Conservation (phyloP, 2,888 invertebrate genomes). For the Torymus tubicola region DNA sequence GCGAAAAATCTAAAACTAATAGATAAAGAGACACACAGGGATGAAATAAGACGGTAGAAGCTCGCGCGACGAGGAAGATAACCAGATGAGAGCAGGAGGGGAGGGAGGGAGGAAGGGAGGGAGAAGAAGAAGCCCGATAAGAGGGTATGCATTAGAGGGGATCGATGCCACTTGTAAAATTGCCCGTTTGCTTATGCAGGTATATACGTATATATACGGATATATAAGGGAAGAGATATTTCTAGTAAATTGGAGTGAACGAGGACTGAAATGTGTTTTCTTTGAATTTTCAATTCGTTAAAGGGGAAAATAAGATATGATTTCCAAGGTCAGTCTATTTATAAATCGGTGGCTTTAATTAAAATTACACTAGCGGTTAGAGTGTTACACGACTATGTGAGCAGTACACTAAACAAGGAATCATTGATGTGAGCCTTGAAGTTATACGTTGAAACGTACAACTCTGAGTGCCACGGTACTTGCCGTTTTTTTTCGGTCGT, state of each 20-base stretch:
- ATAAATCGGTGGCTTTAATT: too few relatives aligned
- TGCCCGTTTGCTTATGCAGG: slow-evolving; percentile 15
- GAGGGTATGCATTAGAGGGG: slow-evolving; percentile 34
- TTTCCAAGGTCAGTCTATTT: too few relatives aligned
- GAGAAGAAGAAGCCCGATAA: slow-evolving; percentile 16
- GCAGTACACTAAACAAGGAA: too few relatives aligned
- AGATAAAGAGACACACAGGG: slow-evolving; percentile 25
- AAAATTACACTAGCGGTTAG: too few relatives aligned
- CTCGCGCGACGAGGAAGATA: slow-evolving; percentile 29
- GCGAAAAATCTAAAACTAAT: slow-evolving; percentile 32
- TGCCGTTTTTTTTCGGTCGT: too few relatives aligned
- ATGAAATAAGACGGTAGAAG: slow-evolving; percentile 27
- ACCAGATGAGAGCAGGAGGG: slow-evolving; percentile 43
- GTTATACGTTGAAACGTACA: too few relatives aligned
- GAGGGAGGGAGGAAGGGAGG: slow-evolving; percentile 35
- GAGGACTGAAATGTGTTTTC: neutral
- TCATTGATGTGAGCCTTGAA: too few relatives aligned
- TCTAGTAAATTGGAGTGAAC: neutral
- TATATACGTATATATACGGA: neutral
- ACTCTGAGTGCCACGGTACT: too few relatives aligned
- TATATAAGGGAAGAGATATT: neutral
- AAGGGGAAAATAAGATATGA: too few relatives aligned
- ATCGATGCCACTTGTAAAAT: slow-evolving; percentile 50
- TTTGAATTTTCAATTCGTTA: neutral
- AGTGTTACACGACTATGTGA: too few relatives aligned